Percentiles rank a stretch among this genome's conserved stretches.
These are phyloP conservation scores for Machimus atricapillus DNA, from an alignment of 2,888 invertebrate species.

Conservation along the genomic window DNA sequence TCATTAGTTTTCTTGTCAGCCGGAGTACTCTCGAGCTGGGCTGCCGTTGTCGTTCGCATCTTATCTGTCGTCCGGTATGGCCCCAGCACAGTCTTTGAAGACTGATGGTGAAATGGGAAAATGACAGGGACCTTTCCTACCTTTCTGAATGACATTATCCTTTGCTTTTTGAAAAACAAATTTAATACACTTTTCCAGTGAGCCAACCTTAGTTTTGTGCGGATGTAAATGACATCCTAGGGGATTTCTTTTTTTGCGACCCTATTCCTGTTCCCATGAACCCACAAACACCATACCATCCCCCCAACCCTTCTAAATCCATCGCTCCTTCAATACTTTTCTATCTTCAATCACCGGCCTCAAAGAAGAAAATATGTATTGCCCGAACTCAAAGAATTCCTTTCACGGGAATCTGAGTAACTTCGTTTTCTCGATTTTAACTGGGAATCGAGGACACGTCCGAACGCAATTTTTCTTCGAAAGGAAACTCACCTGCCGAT, in stretches of 20 bases:
- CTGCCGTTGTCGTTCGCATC: neutral
- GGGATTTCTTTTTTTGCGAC: neutral
- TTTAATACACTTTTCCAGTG: slow-evolving; percentile 15
- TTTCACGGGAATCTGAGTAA: neutral
- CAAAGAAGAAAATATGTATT: neutral
- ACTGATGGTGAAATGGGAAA: neutral
- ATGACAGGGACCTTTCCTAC: neutral
- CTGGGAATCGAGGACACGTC: neutral
- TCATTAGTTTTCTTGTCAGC: slow-evolving; percentile 27
- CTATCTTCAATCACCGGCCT: neutral
- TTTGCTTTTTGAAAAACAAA: slow-evolving; percentile 22
- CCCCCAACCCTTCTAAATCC: neutral
- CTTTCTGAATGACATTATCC: slow-evolving; percentile 25
- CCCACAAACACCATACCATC: neutral
- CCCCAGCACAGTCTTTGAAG: neutral
- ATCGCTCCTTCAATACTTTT: neutral
- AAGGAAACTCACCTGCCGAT: neutral
- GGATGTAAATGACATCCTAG: neutral
- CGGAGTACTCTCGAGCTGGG: neutral
- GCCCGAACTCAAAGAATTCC: neutral
- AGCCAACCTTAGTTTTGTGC: neutral
- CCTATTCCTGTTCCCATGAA: neutral
- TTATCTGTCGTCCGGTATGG: neutral
- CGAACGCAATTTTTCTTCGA: neutral
- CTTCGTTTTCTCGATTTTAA: neutral